Evolutionary conservation across 2,797 vertebrate genomes (phyloP), one percentile per base, ranked within the genome.

Genomic region (Pampus argenteus): DNA sequence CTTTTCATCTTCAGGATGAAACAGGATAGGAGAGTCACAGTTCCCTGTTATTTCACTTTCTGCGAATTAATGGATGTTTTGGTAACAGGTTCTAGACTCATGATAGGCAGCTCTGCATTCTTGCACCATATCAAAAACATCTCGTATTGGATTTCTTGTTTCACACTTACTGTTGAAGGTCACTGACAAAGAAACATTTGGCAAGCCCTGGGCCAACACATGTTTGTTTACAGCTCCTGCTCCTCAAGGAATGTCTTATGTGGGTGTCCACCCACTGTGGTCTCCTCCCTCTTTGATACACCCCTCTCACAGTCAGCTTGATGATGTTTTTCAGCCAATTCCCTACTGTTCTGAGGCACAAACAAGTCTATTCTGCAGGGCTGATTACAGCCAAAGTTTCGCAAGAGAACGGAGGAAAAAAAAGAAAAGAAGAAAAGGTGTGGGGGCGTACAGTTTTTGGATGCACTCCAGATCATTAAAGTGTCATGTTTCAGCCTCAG

Each of bases 381-480:
- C 58, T 52, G 66, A 63, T 74, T 42, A 66, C 84, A 86, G 76
- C 73, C 60, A 74, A 64, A 61, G 72, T 86, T 92, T 90, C 52
- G 66, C 83, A 87, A 90, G 66, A 84, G 52, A 52, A 48, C 40
- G 15, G 15, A 3, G 38, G 15, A 15, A 15, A 10, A 26, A 9
- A 3, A 28, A 22, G 57, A 36, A 48, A 11, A 26, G 60, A 51
- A 67, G 62, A 70, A 82, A 72, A 82, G 47, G 66, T 86, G 85
- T 78, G 84, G 55, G 75, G 82, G 84, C 8, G 77, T 71, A 52
- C 5, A 52, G 64, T 55, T 78, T 86, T 84, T 91, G 87, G 91
- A 86, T 61, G 57, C 55, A 68, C 60, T 91, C 88, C 87, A 89
- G 79, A 83, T 91, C 85, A 89, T 93, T 92, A 88, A 92, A 89